A percentile compares a stretch with the other conserved stretches of the same genome.
phyloP scores from a whole-genome alignment of 1,140 invertebrate species.

The Dysdera silvatica region DNA sequence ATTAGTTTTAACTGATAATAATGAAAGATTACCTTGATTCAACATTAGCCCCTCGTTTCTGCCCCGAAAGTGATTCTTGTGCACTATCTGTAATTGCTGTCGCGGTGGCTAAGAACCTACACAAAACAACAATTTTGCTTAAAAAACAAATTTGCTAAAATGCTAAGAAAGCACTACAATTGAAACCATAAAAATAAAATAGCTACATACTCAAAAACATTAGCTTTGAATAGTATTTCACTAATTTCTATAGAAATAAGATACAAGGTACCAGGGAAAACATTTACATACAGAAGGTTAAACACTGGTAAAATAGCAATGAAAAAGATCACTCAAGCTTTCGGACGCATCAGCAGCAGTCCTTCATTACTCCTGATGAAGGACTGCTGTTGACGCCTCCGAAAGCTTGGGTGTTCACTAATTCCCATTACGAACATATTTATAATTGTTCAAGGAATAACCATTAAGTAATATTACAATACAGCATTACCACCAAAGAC shows the following conservation, averaged over 20 bases:
- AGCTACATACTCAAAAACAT: background rate
- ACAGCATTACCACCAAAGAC: too few relatives aligned
- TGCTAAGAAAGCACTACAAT: too few relatives aligned
- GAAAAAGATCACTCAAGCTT: too few relatives aligned
- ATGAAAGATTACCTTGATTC: slow-evolving; percentile 60
- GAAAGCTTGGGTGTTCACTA: too few relatives aligned
- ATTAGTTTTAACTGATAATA: slow-evolving; percentile 26
- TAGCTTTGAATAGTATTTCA: background rate
- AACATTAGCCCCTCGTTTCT: slow-evolving; percentile 88
- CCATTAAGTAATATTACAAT: too few relatives aligned
- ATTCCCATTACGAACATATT: too few relatives aligned
- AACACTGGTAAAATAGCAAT: background rate
- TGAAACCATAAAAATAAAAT: too few relatives aligned
- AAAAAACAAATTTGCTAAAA: too few relatives aligned
- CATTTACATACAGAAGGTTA: background rate
- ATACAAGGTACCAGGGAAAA: background rate
- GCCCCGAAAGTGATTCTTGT: slow-evolving; percentile 91
- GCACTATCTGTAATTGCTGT: slow-evolving; percentile 88
- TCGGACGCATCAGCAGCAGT: too few relatives aligned
- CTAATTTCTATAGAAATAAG: background rate
- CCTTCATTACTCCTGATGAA: too few relatives aligned
- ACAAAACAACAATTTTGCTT: background rate
- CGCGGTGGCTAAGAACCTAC: slow-evolving; percentile 79
- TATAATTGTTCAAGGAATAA: too few relatives aligned
- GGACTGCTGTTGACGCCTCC: too few relatives aligned